Base-by-base conservation (phyloP, 2,888 invertebrate genomes). In the Andrena marginata region DNA sequence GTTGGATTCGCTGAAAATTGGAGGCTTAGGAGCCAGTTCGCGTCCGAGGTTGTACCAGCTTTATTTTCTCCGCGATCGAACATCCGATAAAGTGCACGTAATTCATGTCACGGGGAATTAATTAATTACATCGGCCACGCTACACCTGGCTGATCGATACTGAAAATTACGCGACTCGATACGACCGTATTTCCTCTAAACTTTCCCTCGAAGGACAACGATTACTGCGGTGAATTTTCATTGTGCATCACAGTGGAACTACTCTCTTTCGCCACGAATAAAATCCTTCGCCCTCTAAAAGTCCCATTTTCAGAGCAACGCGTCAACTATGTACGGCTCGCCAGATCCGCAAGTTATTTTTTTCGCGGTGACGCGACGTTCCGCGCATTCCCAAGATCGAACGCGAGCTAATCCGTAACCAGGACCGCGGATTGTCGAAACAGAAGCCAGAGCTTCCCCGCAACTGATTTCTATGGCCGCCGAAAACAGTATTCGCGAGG, bases 111-210 rank as follows among this genome's bases (percentile, higher is more conserved):
- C 69, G 71, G 62, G 60, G 75, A 85, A 81, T 87, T 87, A 87
- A 87, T 87, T 87, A 85, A 87, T 87, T 87, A 85, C 74, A 87
- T 85, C 85, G 82, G 59, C 78, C 71, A 75, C 78, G 78, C 77
- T 79, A 65, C 48, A 76, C 72, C 42, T 7, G 67, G 54, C 56
- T 82, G 81, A 84, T 84, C 84, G 86, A 84, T 86, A 81, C 81
- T 68, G 78, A 84, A 81, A 87, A 79, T 84, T 84, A 79, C 76
- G 70, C 59, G 74, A 74, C 73, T 67, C 75, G 68, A 60, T 84
- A 33, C 42, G 72, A 60, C 80, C 33, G 59, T 31, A 20, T 35
- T 20, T 5, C 29, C 42, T 8, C 33, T 8, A 16, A 20, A 54
- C 29, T 62, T 70, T 70, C 62, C 54, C 62, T 2, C 20, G 20